Percentiles rank a stretch among this genome's conserved stretches.
Conservation (phyloP, 2,888 invertebrate genomes). For the Macroteleia sp. region DNA sequence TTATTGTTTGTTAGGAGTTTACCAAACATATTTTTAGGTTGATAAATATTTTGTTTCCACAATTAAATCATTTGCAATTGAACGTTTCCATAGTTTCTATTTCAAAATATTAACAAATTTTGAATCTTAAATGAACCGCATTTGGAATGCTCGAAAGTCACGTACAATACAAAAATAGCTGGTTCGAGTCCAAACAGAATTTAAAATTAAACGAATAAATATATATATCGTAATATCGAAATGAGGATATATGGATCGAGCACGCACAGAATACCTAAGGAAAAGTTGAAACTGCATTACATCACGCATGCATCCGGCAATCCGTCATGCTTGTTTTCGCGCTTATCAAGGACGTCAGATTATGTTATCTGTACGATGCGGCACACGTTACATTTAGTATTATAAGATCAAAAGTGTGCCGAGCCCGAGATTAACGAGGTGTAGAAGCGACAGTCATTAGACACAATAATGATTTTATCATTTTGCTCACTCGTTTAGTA, state of each 20-base stretch:
- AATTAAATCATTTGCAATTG: too few species aligned
- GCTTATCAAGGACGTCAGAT: conserved; percentile 48
- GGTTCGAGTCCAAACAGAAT: conserved; percentile 14
- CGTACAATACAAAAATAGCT: conserved; percentile 41
- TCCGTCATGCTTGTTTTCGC: conserved; percentile 57
- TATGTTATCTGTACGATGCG: conserved; percentile 51
- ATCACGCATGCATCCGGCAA: conserved; percentile 53
- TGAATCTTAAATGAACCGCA: conserved; percentile 25
- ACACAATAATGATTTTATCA: conserved; percentile 58
- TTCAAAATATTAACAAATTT: too few species aligned
- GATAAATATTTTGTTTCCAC: too few species aligned
- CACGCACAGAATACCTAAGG: conserved; percentile 33
- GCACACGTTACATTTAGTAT: conserved; percentile 25
- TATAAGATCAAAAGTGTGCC: conserved; percentile 61
- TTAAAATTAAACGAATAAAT: conserved; percentile 44
- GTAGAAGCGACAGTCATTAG: conserved; percentile 60
- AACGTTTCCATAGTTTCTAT: too few species aligned
- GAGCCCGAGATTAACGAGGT: conserved; percentile 56
- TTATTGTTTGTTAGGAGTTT: too few species aligned
- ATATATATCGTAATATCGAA: conserved; percentile 29
- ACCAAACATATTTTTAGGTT: too few species aligned
- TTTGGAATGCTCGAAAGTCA: conserved; percentile 42
- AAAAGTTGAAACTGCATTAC: conserved; percentile 55
- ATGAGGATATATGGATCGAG: conserved; percentile 22
- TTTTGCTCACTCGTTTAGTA: conserved; percentile 35